Conservation (phyloP, 2,888 invertebrate species). For the Agonopterix alstromeriana region DNA sequence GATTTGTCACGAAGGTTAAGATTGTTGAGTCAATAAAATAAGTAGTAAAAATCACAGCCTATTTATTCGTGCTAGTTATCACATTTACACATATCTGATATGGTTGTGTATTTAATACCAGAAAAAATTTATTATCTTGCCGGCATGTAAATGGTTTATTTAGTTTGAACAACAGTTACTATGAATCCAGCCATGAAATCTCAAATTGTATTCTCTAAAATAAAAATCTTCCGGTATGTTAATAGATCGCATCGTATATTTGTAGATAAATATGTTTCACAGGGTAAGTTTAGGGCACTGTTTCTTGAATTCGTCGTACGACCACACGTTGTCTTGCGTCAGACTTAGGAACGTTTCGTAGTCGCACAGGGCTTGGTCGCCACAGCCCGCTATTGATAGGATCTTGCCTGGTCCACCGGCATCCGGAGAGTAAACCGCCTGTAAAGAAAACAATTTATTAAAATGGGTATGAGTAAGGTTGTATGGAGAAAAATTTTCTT, state of each 20-base stretch:
- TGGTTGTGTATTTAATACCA: too few relatives aligned
- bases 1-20: too few relatives aligned
- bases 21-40: too few relatives aligned
- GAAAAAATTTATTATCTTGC: too few relatives aligned
- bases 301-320: constrained; percentile 31
- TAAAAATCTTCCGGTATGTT: too few relatives aligned
- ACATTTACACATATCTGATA: neutral
- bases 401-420: constrained; percentile 47
- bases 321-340: constrained; percentile 36
- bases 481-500: too few relatives aligned
- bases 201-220: too few relatives aligned
- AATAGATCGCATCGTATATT: neutral
- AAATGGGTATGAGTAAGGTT: too few relatives aligned
- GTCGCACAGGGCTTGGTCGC: constrained; percentile 49
- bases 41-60: constrained; percentile 40
- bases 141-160: too few relatives aligned
- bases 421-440: constrained; percentile 67
- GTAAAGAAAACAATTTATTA: constrained; percentile 12
- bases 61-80: constrained; percentile 24
- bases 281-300: constrained; percentile 20
- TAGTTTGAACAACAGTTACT: too few relatives aligned
- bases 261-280: neutral
- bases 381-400: constrained; percentile 64
- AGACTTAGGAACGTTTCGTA: constrained; percentile 61
- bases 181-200: too few relatives aligned